Evolutionary conservation across 2,113 vertebrate species (phyloP).

Genomic region (Xyrauchen texanus): DNA sequence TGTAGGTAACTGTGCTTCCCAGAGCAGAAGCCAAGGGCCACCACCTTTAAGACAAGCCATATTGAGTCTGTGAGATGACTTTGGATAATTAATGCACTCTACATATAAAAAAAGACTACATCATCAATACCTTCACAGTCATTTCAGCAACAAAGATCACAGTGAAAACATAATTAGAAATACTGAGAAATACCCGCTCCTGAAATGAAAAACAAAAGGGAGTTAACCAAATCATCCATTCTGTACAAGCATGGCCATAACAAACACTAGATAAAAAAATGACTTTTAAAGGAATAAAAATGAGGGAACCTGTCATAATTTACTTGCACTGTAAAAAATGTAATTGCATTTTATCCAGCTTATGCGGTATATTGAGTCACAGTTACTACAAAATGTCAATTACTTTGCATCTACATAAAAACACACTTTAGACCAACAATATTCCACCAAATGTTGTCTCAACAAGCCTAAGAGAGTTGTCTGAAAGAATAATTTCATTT

Average conservation of each 20-base stretch:
- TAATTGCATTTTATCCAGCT: too few relatives aligned
- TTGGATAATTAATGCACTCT: not conserved
- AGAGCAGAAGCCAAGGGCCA: slow-evolving; percentile 89
- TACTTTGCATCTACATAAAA: too few relatives aligned
- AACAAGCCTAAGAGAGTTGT: too few relatives aligned
- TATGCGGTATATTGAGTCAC: too few relatives aligned
- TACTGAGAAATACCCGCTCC: slow-evolving; percentile 89
- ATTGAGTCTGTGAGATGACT: not conserved
- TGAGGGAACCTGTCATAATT: too few relatives aligned
- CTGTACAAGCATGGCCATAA: not conserved
- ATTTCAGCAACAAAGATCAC: slow-evolving; percentile 94
- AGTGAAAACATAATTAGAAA: slow-evolving; percentile 98
- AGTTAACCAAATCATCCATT: not conserved
- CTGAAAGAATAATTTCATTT: too few relatives aligned
- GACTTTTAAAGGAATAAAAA: too few relatives aligned
- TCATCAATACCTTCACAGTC: slow-evolving; percentile 87
- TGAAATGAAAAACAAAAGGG: slow-evolving; percentile 60
- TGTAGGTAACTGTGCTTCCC: slow-evolving; percentile 89
- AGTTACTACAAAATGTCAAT: too few relatives aligned
- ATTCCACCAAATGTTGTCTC: too few relatives aligned
- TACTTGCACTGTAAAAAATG: too few relatives aligned
- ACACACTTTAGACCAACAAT: too few relatives aligned
- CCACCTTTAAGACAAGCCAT: slow-evolving; percentile 75
- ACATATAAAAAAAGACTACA: not conserved
- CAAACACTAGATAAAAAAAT: not conserved